A percentile compares a stretch with the other conserved stretches of the same genome.
Evolutionary conservation across 2,797 vertebrate genomes (phyloP).

Genomic region (Phaenicophaeus curvirostris): DNA sequence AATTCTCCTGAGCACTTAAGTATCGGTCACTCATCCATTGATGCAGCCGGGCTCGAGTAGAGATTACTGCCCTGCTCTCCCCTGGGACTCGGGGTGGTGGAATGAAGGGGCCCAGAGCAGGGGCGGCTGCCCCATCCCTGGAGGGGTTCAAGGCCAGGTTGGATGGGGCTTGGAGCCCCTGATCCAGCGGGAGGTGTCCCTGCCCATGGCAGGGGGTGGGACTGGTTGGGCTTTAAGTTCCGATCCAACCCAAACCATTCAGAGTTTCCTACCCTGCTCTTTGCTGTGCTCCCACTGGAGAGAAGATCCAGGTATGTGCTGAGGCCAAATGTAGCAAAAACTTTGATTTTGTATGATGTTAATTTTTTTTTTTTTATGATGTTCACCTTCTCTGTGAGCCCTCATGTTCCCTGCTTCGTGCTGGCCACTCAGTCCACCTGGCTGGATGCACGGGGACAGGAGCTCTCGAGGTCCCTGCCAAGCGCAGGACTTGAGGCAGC

Average conservation of each 20-base stretch:
- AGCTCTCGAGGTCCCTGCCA: too few species aligned
- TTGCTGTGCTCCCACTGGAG: neutral
- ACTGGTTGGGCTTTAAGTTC: too few species aligned
- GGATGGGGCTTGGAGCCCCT: too few species aligned
- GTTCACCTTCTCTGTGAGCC: neutral
- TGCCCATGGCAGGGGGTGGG: too few species aligned
- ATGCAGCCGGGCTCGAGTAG: rapidly evolving
- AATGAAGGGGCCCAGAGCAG: too few species aligned
- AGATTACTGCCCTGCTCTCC: neutral
- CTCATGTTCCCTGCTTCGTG: rapidly evolving
- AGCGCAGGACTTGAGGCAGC: rapidly evolving
- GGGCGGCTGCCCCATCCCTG: too few species aligned
- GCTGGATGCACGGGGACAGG: neutral
- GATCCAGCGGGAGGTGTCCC: too few species aligned
- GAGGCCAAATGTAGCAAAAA: neutral
- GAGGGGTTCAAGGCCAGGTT: too few species aligned
- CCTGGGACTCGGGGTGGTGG: rapidly evolving
- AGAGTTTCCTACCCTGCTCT: neutral
- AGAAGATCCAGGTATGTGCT: rapidly evolving
- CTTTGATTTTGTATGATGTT: too few species aligned
- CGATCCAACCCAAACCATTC: too few species aligned
- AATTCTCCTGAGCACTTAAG: neutral
- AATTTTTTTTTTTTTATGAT: neutral
- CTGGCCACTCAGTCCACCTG: rapidly evolving
- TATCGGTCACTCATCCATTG: rapidly evolving